These are phyloP conservation scores for Hetaerina titia DNA, from an alignment of 2,888 invertebrate species.

Conservation along the genomic window DNA sequence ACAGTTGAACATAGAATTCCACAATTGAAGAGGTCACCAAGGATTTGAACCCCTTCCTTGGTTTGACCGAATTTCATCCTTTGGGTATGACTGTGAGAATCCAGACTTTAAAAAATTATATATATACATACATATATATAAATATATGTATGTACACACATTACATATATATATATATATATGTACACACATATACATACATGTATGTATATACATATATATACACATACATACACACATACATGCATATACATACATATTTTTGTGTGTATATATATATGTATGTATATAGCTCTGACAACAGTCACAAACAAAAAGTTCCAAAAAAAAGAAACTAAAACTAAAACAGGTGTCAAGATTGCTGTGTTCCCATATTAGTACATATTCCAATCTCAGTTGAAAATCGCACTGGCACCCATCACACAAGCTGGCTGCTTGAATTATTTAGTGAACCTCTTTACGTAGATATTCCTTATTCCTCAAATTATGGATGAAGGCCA, in stretches of 20 bases:
- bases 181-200: neutral
- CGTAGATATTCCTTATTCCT: conserved; percentile 31
- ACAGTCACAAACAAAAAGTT: conserved; percentile 43
- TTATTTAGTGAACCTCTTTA: conserved; percentile 46
- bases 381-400: conserved; percentile 21
- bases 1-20: conserved; percentile 58
- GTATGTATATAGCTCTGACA: conserved; percentile 60
- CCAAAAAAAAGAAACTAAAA: conserved; percentile 36
- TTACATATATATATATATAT: conserved; percentile 3
- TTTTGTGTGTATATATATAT: conserved; percentile 25
- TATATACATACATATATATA: conserved; percentile 33
- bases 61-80: conserved; percentile 29
- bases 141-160: conserved; percentile 23
- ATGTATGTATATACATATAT: neutral
- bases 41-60: conserved; percentile 40
- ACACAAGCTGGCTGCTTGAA: conserved; percentile 53
- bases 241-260: too few species aligned
- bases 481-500: conserved; percentile 60
- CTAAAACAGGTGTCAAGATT: conserved; percentile 51
- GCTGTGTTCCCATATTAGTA: conserved; percentile 47
- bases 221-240: neutral
- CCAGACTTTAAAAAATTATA: conserved; percentile 59
- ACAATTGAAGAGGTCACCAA: conserved; percentile 9
- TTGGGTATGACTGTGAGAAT: conserved; percentile 46
- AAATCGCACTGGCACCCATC: conserved; percentile 57